phyloP scores from a whole-genome alignment of 2,113 vertebrate species.

The Melanerpes aurifrons region DNA sequence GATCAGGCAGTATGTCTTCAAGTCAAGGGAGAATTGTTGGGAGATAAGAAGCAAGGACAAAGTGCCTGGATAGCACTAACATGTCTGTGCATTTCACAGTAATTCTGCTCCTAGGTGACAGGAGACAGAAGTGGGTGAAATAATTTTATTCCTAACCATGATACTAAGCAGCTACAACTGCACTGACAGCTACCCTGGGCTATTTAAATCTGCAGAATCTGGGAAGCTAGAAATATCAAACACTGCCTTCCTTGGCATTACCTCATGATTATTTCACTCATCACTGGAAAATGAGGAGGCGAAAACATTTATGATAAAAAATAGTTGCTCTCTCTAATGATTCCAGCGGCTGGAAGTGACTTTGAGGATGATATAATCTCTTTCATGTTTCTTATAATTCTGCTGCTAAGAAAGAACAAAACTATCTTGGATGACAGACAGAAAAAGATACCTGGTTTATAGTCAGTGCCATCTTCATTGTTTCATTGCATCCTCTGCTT shows the following conservation, averaged over 20 bases:
- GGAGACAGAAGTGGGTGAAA: not conserved
- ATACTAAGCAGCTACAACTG: constrained; percentile 6
- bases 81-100: not conserved
- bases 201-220: constrained; percentile 4
- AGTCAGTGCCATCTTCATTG: not conserved
- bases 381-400: not conserved
- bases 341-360: not conserved
- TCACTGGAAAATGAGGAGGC: not conserved
- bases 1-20: not conserved
- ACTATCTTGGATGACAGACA: not conserved
- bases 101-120: not conserved
- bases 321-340: not conserved
- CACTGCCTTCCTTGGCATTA: constrained; percentile 10
- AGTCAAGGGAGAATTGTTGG: not conserved
- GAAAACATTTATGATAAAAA: constrained; percentile 32
- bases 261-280: constrained; percentile 30
- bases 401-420: not conserved
- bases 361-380: not conserved
- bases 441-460: not conserved
- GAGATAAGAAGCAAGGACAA: not conserved
- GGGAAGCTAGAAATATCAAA: constrained; percentile 11
- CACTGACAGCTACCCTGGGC: not conserved
- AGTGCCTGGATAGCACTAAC: not conserved
- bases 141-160: not conserved
- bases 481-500: not conserved